A percentile compares a stretch with the other conserved stretches of the same genome.
Conservation (phyloP, 2,888 invertebrate genomes). For the Lasioglossum oenotherae region DNA sequence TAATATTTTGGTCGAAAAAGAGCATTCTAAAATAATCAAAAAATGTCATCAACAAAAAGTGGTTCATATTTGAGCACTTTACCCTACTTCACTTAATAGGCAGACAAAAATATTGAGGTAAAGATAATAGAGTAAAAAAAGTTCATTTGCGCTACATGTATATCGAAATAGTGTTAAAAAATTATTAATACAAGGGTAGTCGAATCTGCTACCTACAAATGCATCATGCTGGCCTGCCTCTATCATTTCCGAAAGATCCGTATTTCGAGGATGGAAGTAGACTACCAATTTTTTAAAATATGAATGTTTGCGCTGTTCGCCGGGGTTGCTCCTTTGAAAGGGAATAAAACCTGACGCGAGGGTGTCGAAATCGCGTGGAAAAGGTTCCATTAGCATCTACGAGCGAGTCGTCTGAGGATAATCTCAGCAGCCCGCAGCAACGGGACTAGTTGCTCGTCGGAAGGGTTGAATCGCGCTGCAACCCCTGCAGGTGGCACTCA, state of each 20-base stretch:
- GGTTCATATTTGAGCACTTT: too few species aligned
- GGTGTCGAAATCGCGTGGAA: slow-evolving; percentile 31
- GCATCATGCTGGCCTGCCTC: not conserved
- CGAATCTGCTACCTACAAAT: not conserved
- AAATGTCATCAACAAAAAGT: too few species aligned
- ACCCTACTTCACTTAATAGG: not conserved
- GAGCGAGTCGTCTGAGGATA: slow-evolving; percentile 47
- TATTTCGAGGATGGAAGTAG: too few species aligned
- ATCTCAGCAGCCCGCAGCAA: slow-evolving; percentile 54
- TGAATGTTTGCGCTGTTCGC: not conserved
- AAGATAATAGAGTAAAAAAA: not conserved
- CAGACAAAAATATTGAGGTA: not conserved
- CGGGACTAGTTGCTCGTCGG: slow-evolving; percentile 40
- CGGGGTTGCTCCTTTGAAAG: not conserved
- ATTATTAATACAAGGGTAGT: not conserved
- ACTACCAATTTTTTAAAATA: not conserved
- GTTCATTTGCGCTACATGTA: not conserved
- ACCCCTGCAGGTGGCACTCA: slow-evolving; percentile 38
- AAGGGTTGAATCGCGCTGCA: slow-evolving; percentile 58
- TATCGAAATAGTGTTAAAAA: not conserved
- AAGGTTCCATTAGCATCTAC: slow-evolving; percentile 39
- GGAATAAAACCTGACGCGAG: not conserved
- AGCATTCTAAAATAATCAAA: too few species aligned
- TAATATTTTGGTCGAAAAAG: too few species aligned
- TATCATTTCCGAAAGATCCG: too few species aligned